Evolutionary conservation across 2,888 invertebrate species (phyloP), one percentile per base, ranked within the genome.

Genomic region (Chrysolina oricalcia): DNA sequence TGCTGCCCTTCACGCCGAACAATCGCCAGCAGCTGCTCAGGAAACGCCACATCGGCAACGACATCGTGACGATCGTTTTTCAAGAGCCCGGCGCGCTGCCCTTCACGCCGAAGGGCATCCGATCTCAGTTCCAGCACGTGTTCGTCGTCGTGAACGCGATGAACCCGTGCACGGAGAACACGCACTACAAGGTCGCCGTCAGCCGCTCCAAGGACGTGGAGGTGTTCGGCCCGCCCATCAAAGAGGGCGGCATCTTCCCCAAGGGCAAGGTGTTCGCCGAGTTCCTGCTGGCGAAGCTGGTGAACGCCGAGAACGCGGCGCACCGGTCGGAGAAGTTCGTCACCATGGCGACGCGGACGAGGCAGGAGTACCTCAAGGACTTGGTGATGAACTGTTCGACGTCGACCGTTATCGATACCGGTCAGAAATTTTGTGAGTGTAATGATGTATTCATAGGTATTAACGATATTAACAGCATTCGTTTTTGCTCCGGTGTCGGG

Each of bases 41-140:
- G 80, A 98, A 98, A 88, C 93, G 98, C 35, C 98, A 98, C 89
- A 98, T 98, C 86, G 98, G 98, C 83, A 98, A 98, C 88, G 98
- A 98, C 90, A 98, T 98, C 87, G 98, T 98, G 69, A 98, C 98
- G 15, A 96, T 99, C 83, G 96, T 99, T 74, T 99, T 98, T 90
- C 95, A 92, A 88, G 96, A 97, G 89, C 96, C 97, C 0, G 97
- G 97, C 66, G 95, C 98, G 23, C 91, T 94, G 72, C 96, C 98
- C 0, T 98, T 98, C 89, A 97, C 97, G 73, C 98, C 98, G 70
- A 94, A 96, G 85, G 95, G 96, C 85, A 97, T 98, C 83, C 93
- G 98, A 74, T 98, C 98, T 66, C 98, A 98, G 88, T 98, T 98
- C 89, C 98, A 98, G 88, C 98, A 98, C 89, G 98, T 98, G 43